A percentile compares a stretch with the other conserved stretches of the same genome.
These are phyloP conservation scores for Samia ricini DNA, from an alignment of 1,140 invertebrate species.

Conservation along the genomic window DNA sequence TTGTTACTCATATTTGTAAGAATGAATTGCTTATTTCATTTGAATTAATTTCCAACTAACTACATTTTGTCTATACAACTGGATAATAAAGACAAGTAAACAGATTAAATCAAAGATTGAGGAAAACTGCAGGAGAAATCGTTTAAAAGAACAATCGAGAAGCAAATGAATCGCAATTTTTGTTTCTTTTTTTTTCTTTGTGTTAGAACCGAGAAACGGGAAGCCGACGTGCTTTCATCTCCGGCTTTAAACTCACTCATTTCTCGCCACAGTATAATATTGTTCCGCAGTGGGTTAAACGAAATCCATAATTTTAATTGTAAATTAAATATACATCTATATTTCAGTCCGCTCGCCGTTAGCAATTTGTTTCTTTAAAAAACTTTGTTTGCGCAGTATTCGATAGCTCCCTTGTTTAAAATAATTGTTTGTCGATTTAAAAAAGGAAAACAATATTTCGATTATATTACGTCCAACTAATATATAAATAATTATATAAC, in stretches of 20 bases:
- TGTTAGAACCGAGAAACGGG: conserved; percentile 13
- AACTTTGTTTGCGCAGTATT: too few relatives aligned
- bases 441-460: too few relatives aligned
- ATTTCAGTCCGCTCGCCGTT: too few relatives aligned
- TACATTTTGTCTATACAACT: background rate
- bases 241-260: conserved; percentile 36
- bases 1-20: background rate
- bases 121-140: background rate
- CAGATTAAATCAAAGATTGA: background rate
- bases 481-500: too few relatives aligned
- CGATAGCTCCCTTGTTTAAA: too few relatives aligned
- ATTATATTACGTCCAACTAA: too few relatives aligned
- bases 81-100: background rate
- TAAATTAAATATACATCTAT: too few relatives aligned
- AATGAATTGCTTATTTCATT: background rate
- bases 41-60: background rate
- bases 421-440: too few relatives aligned
- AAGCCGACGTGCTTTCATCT: conserved; percentile 47
- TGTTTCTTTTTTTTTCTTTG: too few relatives aligned
- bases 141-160: conserved; percentile 31
- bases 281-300: conserved; percentile 22
- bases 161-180: conserved; percentile 47
- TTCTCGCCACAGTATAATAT: conserved; percentile 26
- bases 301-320: conserved; percentile 20
- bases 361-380: too few relatives aligned